Percentiles rank a stretch among this genome's conserved stretches.
Conservation (phyloP, 2,113 vertebrate species). For the Hippocampus abdominalis region DNA sequence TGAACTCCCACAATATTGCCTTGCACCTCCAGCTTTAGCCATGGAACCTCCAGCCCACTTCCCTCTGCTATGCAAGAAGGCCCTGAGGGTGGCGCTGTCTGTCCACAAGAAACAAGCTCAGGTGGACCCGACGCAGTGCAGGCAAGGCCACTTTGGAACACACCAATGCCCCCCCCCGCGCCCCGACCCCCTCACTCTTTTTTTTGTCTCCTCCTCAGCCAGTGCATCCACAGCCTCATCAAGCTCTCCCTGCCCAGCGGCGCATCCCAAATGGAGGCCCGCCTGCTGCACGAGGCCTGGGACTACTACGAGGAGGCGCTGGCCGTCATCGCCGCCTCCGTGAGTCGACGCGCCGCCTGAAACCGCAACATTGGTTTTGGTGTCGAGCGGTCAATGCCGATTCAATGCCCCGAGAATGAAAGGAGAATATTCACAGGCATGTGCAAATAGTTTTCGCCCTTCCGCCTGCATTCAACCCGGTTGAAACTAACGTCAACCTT, state of each 20-base stretch:
- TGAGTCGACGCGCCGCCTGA: conserved; percentile 75
- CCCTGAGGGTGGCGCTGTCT: conserved; percentile 78
- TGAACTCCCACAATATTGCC: not conserved
- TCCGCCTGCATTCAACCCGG: too few relatives aligned
- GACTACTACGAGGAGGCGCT: conserved; percentile 83
- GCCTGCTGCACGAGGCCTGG: conserved; percentile 80
- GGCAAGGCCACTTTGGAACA: conserved; percentile 56
- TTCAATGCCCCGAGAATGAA: too few relatives aligned
- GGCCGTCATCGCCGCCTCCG: conserved; percentile 70
- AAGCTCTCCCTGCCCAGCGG: conserved; percentile 79
- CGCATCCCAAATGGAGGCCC: conserved; percentile 70
- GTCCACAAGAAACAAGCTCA: conserved; percentile 75
- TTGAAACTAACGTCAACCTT: too few relatives aligned
- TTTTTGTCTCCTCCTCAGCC: conserved; percentile 68
- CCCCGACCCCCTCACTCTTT: not conserved
- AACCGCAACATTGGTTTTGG: conserved; percentile 11
- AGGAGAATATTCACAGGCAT: too few relatives aligned
- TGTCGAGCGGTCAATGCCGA: too few relatives aligned
- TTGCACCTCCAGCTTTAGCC: conserved; percentile 75
- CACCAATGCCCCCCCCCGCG: not conserved
- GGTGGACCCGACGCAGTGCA: conserved; percentile 75
- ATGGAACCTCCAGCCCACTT: conserved; percentile 85
- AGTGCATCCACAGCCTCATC: conserved; percentile 84
- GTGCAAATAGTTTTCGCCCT: too few relatives aligned
- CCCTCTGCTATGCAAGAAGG: conserved; percentile 81